A percentile compares a stretch with the other conserved stretches of the same genome.
phyloP scores from a whole-genome alignment of 2,113 vertebrate genomes.

The Brachyhypopomus gauderio region DNA sequence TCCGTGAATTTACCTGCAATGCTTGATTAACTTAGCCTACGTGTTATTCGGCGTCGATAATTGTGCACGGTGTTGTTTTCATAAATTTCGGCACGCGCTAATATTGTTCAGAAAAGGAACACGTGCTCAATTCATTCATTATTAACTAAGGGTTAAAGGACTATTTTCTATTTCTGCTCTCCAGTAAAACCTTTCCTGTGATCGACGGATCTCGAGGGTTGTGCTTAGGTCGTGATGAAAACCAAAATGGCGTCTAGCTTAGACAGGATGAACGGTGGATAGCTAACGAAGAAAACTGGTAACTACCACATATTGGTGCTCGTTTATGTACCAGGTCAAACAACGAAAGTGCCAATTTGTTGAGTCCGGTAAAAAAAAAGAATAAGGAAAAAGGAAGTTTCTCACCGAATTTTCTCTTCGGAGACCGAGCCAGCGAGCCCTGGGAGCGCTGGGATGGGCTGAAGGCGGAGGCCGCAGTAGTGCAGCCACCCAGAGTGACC shows the following conservation, averaged over 20 bases:
- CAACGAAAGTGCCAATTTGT: constrained; percentile 24
- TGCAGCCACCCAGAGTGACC: constrained; percentile 58
- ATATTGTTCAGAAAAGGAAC: not conserved
- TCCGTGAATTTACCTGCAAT: constrained; percentile 40
- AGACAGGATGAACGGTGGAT: constrained; percentile 72
- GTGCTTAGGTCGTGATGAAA: constrained; percentile 75
- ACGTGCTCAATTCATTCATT: not conserved
- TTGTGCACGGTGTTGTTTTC: not conserved
- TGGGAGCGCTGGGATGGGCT: constrained; percentile 59
- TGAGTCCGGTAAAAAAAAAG: not conserved
- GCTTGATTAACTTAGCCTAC: constrained; percentile 3
- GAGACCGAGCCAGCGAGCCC: constrained; percentile 25
- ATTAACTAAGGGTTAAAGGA: constrained; percentile 19
- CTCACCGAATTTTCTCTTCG: constrained; percentile 14
- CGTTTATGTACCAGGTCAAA: not conserved
- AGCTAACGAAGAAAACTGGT: constrained; percentile 52
- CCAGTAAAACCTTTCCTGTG: constrained; percentile 42
- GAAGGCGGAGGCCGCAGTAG: constrained; percentile 71
- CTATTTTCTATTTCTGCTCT: constrained; percentile 41
- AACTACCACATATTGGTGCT: not conserved
- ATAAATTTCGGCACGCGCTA: not conserved
- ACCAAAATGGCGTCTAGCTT: constrained; percentile 79
- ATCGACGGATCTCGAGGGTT: constrained; percentile 52
- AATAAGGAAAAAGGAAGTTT: constrained; percentile 10
- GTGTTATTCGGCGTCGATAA: too few relatives aligned